Base-by-base conservation (phyloP, 2,888 invertebrate species). In the Bembecia ichneumoniformis region DNA sequence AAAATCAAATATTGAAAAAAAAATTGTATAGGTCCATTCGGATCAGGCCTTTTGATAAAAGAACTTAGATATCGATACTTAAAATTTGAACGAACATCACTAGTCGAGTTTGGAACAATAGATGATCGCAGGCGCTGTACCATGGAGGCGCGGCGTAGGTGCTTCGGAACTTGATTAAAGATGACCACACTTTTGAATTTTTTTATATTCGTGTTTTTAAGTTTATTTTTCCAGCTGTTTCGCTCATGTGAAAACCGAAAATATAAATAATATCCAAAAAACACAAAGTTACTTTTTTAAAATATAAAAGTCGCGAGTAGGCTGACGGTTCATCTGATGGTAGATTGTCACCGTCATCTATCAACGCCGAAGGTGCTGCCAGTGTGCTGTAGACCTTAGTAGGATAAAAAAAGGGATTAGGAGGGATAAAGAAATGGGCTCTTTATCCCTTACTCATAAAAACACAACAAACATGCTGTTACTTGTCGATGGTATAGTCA, bases 61-160 rank as follows among this genome's bases (percentile, higher is more conserved):
- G 28, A 28, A 28, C 7, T 28, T 28, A 28, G 11, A 15, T 51
- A 64, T 68, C 66, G 68, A 68, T 66, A 63, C 66, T 63, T 63
- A 64, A 59, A 56, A 34, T 28, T 15, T 43, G 46, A 49, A 3
- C 34, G 14, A 36, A 50, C 77, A 63, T 64, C 78, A 66, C 77
- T 78, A 66, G 40, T 43, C 46, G 47, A 49, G 36, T 54, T 55
- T 49, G 72, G 70, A 82, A 84, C 83, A 86, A 84, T 82, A 62
- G 81, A 63, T 62, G 68, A 75, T 78, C 73, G 66, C 68, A 74
- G 64, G 72, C 75, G 70, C 64, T 69, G 72, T 71, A 77, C 71
- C 74, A 72, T 79, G 55, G 57, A 60, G 69, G 64, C 65, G 57
- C 60, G 69, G 64, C 65, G 66, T 57, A 56, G 58, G 74, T 63